These are phyloP conservation scores for Tupiocoris notatus DNA, from an alignment of 2,888 invertebrate genomes.

Conservation along the genomic window DNA sequence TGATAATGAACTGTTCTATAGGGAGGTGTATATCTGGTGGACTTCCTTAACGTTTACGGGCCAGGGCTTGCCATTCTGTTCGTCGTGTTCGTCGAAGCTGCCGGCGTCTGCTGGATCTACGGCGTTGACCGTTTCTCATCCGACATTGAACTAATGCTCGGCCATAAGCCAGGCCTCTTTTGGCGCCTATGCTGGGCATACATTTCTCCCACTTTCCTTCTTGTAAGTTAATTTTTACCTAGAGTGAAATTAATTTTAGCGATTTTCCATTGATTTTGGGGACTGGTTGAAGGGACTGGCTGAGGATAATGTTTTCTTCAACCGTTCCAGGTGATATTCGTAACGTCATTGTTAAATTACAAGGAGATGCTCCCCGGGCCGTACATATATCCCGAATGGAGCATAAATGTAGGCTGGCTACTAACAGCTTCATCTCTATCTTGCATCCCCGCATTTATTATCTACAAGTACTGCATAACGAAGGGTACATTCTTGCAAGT, in stretches of 20 bases:
- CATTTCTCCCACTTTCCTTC: constrained; percentile 79
- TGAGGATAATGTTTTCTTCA: constrained; percentile 40
- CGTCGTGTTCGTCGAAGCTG: constrained; percentile 87
- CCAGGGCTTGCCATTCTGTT: constrained; percentile 84
- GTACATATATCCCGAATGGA: constrained; percentile 75
- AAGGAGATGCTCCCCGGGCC: constrained; percentile 75
- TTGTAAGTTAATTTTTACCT: constrained; percentile 59
- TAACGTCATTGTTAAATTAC: constrained; percentile 77
- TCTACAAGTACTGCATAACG: constrained; percentile 72
- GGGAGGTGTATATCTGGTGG: constrained; percentile 86
- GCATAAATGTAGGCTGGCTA: constrained; percentile 74
- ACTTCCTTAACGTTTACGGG: constrained; percentile 82
- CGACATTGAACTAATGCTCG: constrained; percentile 81
- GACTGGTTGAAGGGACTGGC: neutral
- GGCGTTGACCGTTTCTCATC: constrained; percentile 77
- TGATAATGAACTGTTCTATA: constrained; percentile 54
- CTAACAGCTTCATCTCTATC: constrained; percentile 81
- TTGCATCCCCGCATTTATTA: constrained; percentile 79
- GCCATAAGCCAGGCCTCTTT: constrained; percentile 71
- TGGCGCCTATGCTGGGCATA: constrained; percentile 85
- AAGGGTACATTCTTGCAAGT: constrained; percentile 63
- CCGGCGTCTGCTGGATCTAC: constrained; percentile 87
- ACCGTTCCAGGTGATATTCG: constrained; percentile 67
- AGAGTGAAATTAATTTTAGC: neutral
- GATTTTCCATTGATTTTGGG: neutral